Evolutionary conservation across 2,888 invertebrate genomes (phyloP).

Genomic region (Arctia plantaginis): DNA sequence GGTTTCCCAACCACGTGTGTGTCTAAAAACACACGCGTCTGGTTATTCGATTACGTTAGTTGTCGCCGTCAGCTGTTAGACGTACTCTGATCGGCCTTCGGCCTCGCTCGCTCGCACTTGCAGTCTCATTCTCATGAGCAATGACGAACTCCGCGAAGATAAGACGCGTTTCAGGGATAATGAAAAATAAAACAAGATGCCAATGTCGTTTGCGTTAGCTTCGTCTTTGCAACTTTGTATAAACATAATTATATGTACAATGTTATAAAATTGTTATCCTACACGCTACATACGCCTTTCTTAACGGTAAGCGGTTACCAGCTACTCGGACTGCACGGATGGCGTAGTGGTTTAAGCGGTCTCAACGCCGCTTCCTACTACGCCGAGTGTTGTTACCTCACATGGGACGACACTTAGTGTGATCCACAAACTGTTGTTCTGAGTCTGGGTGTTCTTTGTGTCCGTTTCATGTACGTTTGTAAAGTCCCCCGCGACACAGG

Average conservation of each 20-base stretch:
- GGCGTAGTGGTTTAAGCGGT: too few relatives aligned
- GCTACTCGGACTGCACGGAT: too few relatives aligned
- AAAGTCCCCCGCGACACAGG: too few relatives aligned
- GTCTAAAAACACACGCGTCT: constrained; percentile 41
- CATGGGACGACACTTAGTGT: too few relatives aligned
- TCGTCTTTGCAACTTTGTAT: not conserved
- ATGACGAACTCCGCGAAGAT: constrained; percentile 19
- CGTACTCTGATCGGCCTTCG: constrained; percentile 24
- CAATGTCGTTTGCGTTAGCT: not conserved
- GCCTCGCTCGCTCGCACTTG: not conserved
- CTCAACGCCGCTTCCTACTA: too few relatives aligned
- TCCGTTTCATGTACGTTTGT: too few relatives aligned
- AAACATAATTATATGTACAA: not conserved
- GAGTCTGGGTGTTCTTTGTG: too few relatives aligned
- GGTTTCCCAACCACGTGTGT: constrained; percentile 30
- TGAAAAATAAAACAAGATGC: not conserved
- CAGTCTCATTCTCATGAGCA: constrained; percentile 16
- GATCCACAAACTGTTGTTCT: too few relatives aligned
- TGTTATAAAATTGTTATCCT: not conserved
- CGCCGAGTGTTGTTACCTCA: too few relatives aligned
- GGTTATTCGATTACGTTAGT: constrained; percentile 58
- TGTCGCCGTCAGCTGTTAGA: constrained; percentile 47
- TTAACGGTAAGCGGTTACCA: not conserved
- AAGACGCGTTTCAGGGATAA: constrained; percentile 15
- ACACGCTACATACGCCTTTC: not conserved